Evolutionary conservation across 2,888 invertebrate species (phyloP).

Genomic region (Parapristionchus giblindavisi): DNA sequence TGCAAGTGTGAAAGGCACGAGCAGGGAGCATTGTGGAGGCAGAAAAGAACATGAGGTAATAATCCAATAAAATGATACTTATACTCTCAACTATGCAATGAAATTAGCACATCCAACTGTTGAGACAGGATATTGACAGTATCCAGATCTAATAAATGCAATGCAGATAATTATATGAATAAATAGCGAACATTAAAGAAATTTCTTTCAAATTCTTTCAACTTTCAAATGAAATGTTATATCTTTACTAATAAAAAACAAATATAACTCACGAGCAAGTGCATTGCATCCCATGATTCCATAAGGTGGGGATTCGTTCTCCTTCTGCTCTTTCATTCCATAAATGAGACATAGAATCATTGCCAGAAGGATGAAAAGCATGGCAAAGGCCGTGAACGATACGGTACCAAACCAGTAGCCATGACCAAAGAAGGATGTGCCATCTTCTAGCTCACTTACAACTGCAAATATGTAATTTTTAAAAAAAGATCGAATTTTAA

Average conservation of each 20-base stretch:
- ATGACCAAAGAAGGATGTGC: slow-evolving; percentile 33
- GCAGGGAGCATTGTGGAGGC: no score
- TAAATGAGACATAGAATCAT: slow-evolving; percentile 22
- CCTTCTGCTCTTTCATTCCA: slow-evolving; percentile 31
- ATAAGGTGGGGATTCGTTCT: slow-evolving; percentile 6
- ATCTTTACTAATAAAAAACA: background rate
- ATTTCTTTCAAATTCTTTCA: no score
- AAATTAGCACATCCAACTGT: no score
- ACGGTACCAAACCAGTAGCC: slow-evolving; percentile 38
- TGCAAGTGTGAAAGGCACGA: no score
- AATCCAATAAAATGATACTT: no score
- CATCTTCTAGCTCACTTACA: slow-evolving; percentile 24
- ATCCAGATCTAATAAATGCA: no score
- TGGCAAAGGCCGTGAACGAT: slow-evolving; percentile 26
- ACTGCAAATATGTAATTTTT: slow-evolving; percentile 25
- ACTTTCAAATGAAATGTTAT: background rate
- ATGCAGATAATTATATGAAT: no score
- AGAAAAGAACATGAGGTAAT: no score
- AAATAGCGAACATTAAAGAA: no score
- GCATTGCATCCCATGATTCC: slow-evolving; percentile 29
- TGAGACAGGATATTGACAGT: no score
- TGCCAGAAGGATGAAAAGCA: slow-evolving; percentile 35
- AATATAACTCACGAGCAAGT: slow-evolving; percentile 21
- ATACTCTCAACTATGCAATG: background rate
- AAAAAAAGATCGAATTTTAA: no score